Percentiles rank a stretch among this genome's conserved stretches.
phyloP scores from a whole-genome alignment of 2,888 invertebrate genomes.

The Microctonus brassicae region DNA sequence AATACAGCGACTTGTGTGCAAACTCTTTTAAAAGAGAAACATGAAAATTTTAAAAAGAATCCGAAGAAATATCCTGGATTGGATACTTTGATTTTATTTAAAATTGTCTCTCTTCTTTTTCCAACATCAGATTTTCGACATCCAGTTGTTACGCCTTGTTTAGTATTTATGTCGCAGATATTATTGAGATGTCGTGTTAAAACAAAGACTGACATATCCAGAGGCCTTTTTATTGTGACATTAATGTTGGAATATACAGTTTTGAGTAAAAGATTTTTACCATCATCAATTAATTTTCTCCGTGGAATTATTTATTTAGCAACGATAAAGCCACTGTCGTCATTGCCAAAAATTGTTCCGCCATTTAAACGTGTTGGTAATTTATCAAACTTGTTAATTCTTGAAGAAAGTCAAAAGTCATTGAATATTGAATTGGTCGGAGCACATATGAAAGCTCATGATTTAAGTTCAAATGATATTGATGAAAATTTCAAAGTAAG shows the following conservation, averaged over 20 bases:
- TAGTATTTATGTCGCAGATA: slow-evolving; percentile 88
- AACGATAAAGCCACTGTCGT: slow-evolving; percentile 74
- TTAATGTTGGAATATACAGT: slow-evolving; percentile 83
- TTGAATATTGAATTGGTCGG: slow-evolving; percentile 59
- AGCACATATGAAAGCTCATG: slow-evolving; percentile 72
- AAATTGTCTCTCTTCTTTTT: slow-evolving; percentile 84
- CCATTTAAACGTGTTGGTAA: slow-evolving; percentile 77
- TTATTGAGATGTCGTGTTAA: slow-evolving; percentile 76
- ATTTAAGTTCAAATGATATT: slow-evolving; percentile 72
- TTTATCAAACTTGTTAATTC: slow-evolving; percentile 73
- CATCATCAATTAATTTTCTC: slow-evolving; percentile 85
- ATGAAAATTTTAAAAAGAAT: slow-evolving; percentile 75
- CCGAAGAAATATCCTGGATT: slow-evolving; percentile 76
- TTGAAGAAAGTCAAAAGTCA: slow-evolving; percentile 70
- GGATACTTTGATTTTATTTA: slow-evolving; percentile 84
- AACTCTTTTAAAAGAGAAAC: slow-evolving; percentile 82
- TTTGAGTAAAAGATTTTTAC: slow-evolving; percentile 84
- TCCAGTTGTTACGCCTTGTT: slow-evolving; percentile 76
- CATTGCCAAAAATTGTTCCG: slow-evolving; percentile 76
- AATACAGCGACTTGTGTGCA: slow-evolving; percentile 77
- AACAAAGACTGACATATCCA: slow-evolving; percentile 78
- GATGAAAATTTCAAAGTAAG: slow-evolving; percentile 78
- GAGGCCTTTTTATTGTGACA: slow-evolving; percentile 82
- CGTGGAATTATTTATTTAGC: slow-evolving; percentile 82
- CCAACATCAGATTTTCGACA: slow-evolving; percentile 92